Conservation (phyloP, 2,113 vertebrate species). For the Tachysurus fulvidraco region DNA sequence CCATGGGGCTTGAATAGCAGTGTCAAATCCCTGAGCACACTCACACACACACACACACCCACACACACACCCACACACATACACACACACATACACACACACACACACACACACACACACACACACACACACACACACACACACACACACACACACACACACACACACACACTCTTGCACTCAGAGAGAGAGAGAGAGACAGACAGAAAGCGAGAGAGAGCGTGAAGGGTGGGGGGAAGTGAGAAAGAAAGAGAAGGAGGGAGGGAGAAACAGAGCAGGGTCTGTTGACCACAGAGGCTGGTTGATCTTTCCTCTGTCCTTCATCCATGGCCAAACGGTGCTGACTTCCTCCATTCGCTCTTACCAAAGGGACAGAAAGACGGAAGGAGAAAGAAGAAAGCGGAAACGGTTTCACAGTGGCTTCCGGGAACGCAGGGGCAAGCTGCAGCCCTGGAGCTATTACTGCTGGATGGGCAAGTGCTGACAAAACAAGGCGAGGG, state of each 20-base stretch:
- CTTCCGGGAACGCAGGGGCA: slow-evolving; percentile 61
- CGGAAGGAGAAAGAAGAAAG: slow-evolving; percentile 52
- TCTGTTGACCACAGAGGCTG: slow-evolving; percentile 51
- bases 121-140: slow-evolving; percentile 56
- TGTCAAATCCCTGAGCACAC: slow-evolving; percentile 84
- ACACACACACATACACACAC: slow-evolving; percentile 56
- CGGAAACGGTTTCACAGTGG: slow-evolving; percentile 34
- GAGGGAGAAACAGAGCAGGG: slow-evolving; percentile 48
- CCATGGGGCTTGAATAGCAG: slow-evolving; percentile 83
- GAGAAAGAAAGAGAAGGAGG: slow-evolving; percentile 33
- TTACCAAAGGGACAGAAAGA: slow-evolving; percentile 51
- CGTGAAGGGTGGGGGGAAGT: slow-evolving; percentile 53
- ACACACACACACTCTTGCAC: slow-evolving; percentile 44
- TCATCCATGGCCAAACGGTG: slow-evolving; percentile 4
- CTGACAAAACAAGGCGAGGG: slow-evolving; percentile 66
- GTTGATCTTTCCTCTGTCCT: slow-evolving; percentile 40
- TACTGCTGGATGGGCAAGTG: slow-evolving; percentile 70
- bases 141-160: slow-evolving; percentile 55
- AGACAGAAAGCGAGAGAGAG: slow-evolving; percentile 49
- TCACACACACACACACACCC: slow-evolving; percentile 66
- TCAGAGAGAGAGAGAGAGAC: slow-evolving; percentile 55
- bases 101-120: slow-evolving; percentile 55
- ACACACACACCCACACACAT: slow-evolving; percentile 60
- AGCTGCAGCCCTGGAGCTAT: slow-evolving; percentile 65
- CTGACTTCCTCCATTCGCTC: slow-evolving; percentile 24